These are phyloP conservation scores for Otolemur crassicaudatus DNA, from an alignment of 2,797 vertebrate genomes.

Conservation along the genomic window DNA sequence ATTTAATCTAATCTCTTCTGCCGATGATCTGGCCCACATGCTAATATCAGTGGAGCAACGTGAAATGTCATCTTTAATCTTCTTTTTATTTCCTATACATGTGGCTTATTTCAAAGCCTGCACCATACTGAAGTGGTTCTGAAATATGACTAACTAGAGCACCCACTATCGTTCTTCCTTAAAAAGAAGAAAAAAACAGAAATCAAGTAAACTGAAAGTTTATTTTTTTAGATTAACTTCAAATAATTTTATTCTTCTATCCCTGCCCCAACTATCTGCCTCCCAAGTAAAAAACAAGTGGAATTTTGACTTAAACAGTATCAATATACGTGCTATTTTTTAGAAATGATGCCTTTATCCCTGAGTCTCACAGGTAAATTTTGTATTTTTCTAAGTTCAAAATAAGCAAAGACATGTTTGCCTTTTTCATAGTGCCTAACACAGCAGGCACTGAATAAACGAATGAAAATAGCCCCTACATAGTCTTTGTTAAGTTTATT, in stretches of 20 bases:
- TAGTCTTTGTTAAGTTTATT: neutral
- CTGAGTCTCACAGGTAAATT: neutral
- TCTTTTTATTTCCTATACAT: neutral
- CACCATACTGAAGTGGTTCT: neutral
- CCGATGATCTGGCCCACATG: neutral
- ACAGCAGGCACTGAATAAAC: neutral
- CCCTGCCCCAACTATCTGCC: neutral
- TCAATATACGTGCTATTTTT: neutral
- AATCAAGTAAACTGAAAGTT: neutral
- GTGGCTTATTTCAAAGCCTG: neutral
- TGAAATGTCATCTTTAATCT: neutral
- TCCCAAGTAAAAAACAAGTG: neutral
- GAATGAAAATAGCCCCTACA: neutral
- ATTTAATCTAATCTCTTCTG: neutral
- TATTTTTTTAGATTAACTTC: neutral
- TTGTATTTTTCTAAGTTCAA: slow-evolving; percentile 12
- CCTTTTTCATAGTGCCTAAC: neutral
- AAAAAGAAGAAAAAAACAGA: neutral
- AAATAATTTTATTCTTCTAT: neutral
- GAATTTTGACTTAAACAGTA: slow-evolving; percentile 18
- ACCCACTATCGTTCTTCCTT: neutral
- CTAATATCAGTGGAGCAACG: neutral
- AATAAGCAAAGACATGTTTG: neutral
- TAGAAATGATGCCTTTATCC: neutral
- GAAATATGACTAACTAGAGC: neutral